These are phyloP conservation scores for Dione juno DNA, from an alignment of 2,888 invertebrate species.

Conservation along the genomic window DNA sequence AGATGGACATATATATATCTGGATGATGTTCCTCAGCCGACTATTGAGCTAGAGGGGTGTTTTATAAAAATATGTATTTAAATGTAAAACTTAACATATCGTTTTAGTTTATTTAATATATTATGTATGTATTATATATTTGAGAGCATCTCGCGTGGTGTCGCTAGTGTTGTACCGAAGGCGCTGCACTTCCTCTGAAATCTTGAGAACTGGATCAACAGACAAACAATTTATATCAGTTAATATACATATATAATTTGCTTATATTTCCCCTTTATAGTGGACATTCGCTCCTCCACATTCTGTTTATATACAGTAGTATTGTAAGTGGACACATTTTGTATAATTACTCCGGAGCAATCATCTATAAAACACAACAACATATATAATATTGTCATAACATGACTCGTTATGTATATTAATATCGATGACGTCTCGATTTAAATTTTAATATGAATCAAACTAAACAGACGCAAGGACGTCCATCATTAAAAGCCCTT, in stretches of 20 bases:
- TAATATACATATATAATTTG: neutral
- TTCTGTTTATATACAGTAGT: too few relatives aligned
- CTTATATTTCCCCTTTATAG: neutral
- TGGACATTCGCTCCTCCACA: too few relatives aligned
- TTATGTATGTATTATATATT: constrained; percentile 5
- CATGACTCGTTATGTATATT: too few relatives aligned
- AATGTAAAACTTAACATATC: constrained; percentile 34
- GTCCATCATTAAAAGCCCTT: too few relatives aligned
- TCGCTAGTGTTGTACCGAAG: neutral
- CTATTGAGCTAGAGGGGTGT: constrained; percentile 13
- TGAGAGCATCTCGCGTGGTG: constrained; percentile 11
- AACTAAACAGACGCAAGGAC: too few relatives aligned
- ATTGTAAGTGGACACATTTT: too few relatives aligned
- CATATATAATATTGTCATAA: too few relatives aligned
- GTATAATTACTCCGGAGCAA: too few relatives aligned
- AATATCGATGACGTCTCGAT: too few relatives aligned
- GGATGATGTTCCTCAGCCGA: constrained; percentile 2
- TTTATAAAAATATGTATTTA: constrained; percentile 23
- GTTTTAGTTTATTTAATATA: constrained; percentile 7
- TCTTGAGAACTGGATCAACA: neutral
- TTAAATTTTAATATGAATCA: too few relatives aligned
- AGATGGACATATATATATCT: neutral
- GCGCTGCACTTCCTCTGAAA: constrained; percentile 11
- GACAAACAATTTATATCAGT: neutral
- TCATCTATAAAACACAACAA: too few relatives aligned